These are phyloP conservation scores for Calliscelio sp. DNA, from an alignment of 2,888 invertebrate genomes.

Conservation along the genomic window DNA sequence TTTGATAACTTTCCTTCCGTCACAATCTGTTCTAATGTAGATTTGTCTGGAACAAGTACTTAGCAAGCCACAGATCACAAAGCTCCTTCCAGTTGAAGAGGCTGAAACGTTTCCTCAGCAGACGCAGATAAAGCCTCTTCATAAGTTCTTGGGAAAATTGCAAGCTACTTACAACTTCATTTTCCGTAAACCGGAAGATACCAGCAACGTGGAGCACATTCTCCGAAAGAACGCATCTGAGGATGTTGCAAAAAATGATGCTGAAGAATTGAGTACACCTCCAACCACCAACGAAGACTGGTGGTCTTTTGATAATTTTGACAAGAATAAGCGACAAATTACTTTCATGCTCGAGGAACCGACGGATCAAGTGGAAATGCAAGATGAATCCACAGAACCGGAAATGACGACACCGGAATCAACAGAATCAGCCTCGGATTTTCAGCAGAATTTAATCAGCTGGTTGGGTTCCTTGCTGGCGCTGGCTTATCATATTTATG, in stretches of 20 bases:
- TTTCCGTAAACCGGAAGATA: constrained; percentile 79
- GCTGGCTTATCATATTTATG: constrained; percentile 77
- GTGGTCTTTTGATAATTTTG: constrained; percentile 37
- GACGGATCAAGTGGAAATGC: constrained; percentile 50
- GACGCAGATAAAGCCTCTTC: constrained; percentile 77
- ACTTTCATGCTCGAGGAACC: constrained; percentile 49
- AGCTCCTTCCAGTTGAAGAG: constrained; percentile 80
- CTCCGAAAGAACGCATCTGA: constrained; percentile 68
- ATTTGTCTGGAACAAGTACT: constrained; percentile 76
- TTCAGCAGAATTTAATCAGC: constrained; percentile 78
- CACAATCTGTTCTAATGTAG: constrained; percentile 71
- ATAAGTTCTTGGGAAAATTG: constrained; percentile 81
- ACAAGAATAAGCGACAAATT: constrained; percentile 8
- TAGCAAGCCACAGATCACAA: constrained; percentile 80
- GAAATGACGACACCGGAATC: constrained; percentile 52
- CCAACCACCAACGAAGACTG: constrained; percentile 40
- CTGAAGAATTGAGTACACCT: constrained; percentile 22
- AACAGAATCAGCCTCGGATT: constrained; percentile 75
- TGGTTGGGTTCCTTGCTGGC: constrained; percentile 80
- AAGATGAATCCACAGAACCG: constrained; percentile 42
- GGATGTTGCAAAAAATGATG: constrained; percentile 10
- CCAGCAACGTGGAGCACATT: constrained; percentile 79
- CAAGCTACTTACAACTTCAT: constrained; percentile 82
- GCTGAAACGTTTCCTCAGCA: constrained; percentile 76
- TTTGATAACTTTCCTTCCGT: neutral